Conservation (phyloP, 1,140 invertebrate species). For the Drosophila micromelanica region DNA sequence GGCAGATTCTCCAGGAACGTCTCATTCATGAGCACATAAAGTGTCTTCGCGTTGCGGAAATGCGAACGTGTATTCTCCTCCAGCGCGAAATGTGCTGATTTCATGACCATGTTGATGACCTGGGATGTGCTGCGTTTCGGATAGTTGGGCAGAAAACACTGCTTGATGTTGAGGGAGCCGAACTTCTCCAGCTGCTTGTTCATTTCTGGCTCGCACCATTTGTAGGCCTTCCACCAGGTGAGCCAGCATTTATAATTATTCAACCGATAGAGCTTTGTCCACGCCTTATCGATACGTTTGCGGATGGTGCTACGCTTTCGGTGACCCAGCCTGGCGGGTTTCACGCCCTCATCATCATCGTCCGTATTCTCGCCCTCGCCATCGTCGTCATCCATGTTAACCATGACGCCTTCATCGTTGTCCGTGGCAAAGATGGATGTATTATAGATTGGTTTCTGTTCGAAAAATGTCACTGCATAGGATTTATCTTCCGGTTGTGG, state of each 20-base stretch:
- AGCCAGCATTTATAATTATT: constrained; percentile 55
- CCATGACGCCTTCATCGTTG: neutral
- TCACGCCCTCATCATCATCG: constrained; percentile 20
- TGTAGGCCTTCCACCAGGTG: constrained; percentile 55
- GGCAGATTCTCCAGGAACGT: constrained; percentile 40
- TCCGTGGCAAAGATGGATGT: constrained; percentile 28
- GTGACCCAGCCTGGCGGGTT: neutral
- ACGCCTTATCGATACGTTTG: neutral
- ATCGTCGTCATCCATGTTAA: neutral
- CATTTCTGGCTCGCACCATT: constrained; percentile 59
- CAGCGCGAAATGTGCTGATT: constrained; percentile 11
- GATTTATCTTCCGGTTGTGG: constrained; percentile 50
- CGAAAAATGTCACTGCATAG: constrained; percentile 61
- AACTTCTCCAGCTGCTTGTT: constrained; percentile 38
- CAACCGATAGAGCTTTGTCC: constrained; percentile 31
- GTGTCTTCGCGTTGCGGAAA: constrained; percentile 16
- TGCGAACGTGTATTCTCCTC: constrained; percentile 13
- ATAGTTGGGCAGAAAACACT: constrained; percentile 18
- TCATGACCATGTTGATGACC: constrained; percentile 18
- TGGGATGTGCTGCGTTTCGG: neutral
- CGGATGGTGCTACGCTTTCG: neutral
- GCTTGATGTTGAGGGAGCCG: constrained; percentile 21
- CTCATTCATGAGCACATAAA: constrained; percentile 54
- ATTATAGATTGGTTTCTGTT: constrained; percentile 56
- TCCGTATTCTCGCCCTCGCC: constrained; percentile 28